phyloP scores from a whole-genome alignment of 2,113 vertebrate species.

The Ploceus nigricollis region DNA sequence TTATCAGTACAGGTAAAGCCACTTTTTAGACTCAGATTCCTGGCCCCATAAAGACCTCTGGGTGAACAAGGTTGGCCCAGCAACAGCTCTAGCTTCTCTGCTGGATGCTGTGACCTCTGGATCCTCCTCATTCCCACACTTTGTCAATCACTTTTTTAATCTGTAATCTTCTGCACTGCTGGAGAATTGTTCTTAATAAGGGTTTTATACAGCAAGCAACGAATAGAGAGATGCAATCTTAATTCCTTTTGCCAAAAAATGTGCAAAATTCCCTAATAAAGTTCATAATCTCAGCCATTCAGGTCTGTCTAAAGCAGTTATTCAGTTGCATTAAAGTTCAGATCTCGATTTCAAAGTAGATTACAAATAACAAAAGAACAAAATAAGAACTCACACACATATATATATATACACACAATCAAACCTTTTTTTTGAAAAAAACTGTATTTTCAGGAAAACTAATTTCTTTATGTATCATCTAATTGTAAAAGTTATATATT shows the following conservation, averaged over 20 bases:
- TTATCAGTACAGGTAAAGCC: background rate
- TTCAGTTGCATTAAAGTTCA: background rate
- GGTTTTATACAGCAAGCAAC: background rate
- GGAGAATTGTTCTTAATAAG: background rate
- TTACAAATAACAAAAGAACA: background rate
- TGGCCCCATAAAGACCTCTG: background rate
- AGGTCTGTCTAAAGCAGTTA: background rate
- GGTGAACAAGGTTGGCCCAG: background rate
- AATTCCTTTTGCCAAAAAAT: background rate
- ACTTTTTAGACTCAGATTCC: background rate
- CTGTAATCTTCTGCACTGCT: background rate
- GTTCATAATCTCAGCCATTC: background rate
- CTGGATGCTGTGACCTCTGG: background rate
- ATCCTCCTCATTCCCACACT: background rate
- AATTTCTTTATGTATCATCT: background rate
- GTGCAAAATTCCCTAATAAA: background rate
- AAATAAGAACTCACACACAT: background rate
- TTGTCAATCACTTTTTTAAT: background rate
- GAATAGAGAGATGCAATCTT: background rate
- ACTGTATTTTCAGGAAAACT: background rate
- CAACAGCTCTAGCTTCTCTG: background rate
- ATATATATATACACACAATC: accelerated
- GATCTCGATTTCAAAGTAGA: background rate
- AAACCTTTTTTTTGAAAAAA: background rate
- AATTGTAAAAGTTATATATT: background rate